Evolutionary conservation across 2,888 invertebrate species (phyloP), one percentile per base, ranked within the genome.

Genomic region (Polyommatus icarus): DNA sequence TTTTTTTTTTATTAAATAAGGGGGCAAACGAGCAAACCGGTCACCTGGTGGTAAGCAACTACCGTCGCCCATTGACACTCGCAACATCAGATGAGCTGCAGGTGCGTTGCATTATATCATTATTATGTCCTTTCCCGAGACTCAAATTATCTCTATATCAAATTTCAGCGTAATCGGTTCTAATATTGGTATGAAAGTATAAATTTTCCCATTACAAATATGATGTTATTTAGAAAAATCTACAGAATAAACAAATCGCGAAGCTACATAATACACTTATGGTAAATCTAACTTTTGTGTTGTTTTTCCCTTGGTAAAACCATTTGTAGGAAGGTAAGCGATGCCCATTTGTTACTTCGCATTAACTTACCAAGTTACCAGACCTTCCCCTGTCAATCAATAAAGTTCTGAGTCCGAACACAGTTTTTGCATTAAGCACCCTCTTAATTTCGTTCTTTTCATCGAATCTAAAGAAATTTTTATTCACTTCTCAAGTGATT

Each of bases 311-410:
- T 29, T 67, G 29, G 18, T 67, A 18, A 61, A 67, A 12, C 67
- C 29, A 67, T 67, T 67, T 67, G 24, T 67, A 29, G 10, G 15
- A 29, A 67, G 67, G 67, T 67, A 67, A 67, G 29, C 29, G 67
- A 67, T 32, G 67, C 67, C 29, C 67, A 32, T 67, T 67, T 67
- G 67, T 67, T 29, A 67, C 29, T 32, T 6, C 12, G 67, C 32
- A 61, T 61, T 24, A 61, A 61, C 61, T 61, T 32, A 67, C 61
- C 59, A 20, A 59, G 59, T 61, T 61, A 61, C 67, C 29, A 67
- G 29, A 6, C 67, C 5, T 29, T 67, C 29, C 61, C 61, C 32
- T 67, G 32, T 67, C 67, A 67, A 32, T 67, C 67, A 67, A 67
- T 15, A 67, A 29, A 67, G 29, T 32, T 67, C 67, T 29, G 15